A percentile compares a stretch with the other conserved stretches of the same genome.
Evolutionary conservation across 1,140 invertebrate genomes (phyloP).

Genomic region (Cryptotermes secundus): DNA sequence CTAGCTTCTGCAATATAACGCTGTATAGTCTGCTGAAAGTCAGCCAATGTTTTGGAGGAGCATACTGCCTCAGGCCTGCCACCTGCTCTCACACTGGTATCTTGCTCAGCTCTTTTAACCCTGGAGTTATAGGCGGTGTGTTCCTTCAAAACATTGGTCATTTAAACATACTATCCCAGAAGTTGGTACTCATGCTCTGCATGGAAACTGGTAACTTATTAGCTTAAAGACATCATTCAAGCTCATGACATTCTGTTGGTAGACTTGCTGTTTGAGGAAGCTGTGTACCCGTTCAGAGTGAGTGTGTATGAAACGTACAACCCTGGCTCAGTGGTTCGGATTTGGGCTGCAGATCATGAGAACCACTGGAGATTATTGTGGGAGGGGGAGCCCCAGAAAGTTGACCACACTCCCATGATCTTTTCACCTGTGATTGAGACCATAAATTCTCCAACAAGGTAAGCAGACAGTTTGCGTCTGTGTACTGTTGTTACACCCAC

Average conservation of each 20-base stretch:
- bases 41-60: too few species aligned
- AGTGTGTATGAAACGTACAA: conserved; percentile 88
- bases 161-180: too few species aligned
- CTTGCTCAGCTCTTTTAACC: too few species aligned
- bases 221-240: neutral
- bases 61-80: too few species aligned
- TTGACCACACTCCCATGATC: conserved; percentile 63
- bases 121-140: too few species aligned
- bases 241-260: neutral
- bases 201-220: neutral
- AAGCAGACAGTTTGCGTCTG: conserved; percentile 36
- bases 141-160: too few species aligned
- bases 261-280: conserved; percentile 62
- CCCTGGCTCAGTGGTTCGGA: conserved; percentile 80
- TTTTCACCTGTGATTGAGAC: conserved; percentile 71
- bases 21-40: too few species aligned
- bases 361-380: conserved; percentile 72
- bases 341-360: conserved; percentile 65
- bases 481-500: too few species aligned
- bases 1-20: too few species aligned
- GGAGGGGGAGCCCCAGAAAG: conserved; percentile 68
- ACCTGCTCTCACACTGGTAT: too few species aligned
- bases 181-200: too few species aligned
- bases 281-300: conserved; percentile 74
- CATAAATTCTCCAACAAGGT: conserved; percentile 65